Percentiles rank a stretch among this genome's conserved stretches.
These are phyloP conservation scores for Apodemia zela DNA, from an alignment of 2,888 invertebrate species.

Conservation along the genomic window DNA sequence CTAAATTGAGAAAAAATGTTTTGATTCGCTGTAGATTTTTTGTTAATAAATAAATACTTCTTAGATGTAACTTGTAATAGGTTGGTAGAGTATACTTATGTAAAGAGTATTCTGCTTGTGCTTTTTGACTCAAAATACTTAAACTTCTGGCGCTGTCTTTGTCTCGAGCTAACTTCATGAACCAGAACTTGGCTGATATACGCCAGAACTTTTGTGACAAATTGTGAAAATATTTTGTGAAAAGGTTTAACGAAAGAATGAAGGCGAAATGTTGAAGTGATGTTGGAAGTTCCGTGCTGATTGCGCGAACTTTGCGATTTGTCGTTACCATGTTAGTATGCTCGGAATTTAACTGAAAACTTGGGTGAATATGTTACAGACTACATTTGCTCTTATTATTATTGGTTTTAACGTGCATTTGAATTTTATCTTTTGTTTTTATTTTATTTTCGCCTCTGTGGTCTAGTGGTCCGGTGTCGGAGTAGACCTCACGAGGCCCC, in stretches of 20 bases:
- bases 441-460: too few relatives aligned
- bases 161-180: slow-evolving; percentile 28
- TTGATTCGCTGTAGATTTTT: too few relatives aligned
- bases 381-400: not conserved
- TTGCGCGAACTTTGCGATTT: slow-evolving; percentile 3
- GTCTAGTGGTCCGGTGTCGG: too few relatives aligned
- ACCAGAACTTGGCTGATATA: slow-evolving; percentile 32
- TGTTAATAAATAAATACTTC: too few relatives aligned
- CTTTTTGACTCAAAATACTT: slow-evolving; percentile 27
- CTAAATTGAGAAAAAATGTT: too few relatives aligned
- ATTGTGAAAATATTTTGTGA: slow-evolving; percentile 35
- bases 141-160: slow-evolving; percentile 40
- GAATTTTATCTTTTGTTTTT: too few relatives aligned
- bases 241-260: slow-evolving; percentile 9
- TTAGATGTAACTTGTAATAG: too few relatives aligned
- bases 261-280: not conserved
- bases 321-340: slow-evolving; percentile 7
- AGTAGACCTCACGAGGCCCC: too few relatives aligned
- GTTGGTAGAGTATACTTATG: too few relatives aligned
- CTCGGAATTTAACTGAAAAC: not conserved
- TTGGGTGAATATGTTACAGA: not conserved
- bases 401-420: too few relatives aligned
- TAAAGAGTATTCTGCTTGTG: slow-evolving; percentile 15
- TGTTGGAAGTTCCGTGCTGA: slow-evolving; percentile 1
- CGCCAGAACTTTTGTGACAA: slow-evolving; percentile 33